Evolutionary conservation across 2,888 invertebrate genomes (phyloP), one percentile per base, ranked within the genome.

Genomic region (Strigamia maritima): DNA sequence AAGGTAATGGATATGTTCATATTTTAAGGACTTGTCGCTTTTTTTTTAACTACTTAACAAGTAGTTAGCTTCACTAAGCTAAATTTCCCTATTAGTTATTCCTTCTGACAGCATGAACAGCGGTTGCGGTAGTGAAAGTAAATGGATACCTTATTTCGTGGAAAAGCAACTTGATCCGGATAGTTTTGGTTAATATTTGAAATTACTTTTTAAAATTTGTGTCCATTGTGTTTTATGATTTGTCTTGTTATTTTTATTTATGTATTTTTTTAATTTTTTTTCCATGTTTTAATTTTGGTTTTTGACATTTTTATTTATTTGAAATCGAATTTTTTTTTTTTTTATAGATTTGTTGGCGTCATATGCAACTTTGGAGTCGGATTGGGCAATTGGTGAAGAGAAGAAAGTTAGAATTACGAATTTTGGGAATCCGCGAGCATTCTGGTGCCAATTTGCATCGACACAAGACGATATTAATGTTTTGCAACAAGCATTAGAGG

Each of bases 401-500:
- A 40, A 49, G 19, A 12, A 2, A 1, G 77, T 77, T 24, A 24
- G 19, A 49, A 49, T 77, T 24, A 6, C 49, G 12, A 22, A 40
- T 19, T 22, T 44, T 4, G 49, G 44, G 1, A 16, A 1, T 7
- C 77, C 77, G 19, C 26, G 44, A 1, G 10, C 35, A 7, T 77
- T 77, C 22, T 77, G 77, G 77, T 77, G 77, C 28, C 77, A 77
- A 22, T 49, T 49, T 76, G 81, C 78, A 44, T 81, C 79, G 7
- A 79, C 79, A 19, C 81, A 82, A 26, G 81, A 81, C 7, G 81
- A 81, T 14, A 80, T 84, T 3, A 10, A 65, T 4, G 24, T 14
- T 26, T 65, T 65, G 26, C 65, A 65, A 26, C 7, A 65, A 16
- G 10, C 2, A 26, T 65, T 65, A 26, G 65, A 26, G 24, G 65